Evolutionary conservation across 2,797 vertebrate genomes (phyloP), one percentile per base, ranked within the genome.

Genomic region (Hybognathus amarus): DNA sequence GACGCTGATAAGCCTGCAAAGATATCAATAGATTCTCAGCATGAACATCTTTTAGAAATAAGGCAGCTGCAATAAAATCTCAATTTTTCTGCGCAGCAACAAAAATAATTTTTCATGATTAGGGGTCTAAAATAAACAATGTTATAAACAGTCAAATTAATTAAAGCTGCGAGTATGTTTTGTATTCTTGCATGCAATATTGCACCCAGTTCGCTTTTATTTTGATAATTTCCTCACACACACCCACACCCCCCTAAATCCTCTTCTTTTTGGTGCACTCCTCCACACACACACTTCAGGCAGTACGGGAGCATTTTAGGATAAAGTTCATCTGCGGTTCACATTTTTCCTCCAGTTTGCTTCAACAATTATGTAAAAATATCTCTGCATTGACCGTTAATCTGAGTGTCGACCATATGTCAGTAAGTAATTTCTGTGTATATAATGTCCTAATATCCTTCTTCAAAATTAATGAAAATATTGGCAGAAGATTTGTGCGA

Each of bases 291-390:
- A 61, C 77, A 90, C 88, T 88, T 85, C 86, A 88, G 83, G 83
- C 82, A 86, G 87, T 89, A 87, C 84, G 82, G 86, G 80, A 83
- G 73, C 68, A 81, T 85, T 87, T 87, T 88, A 84, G 87, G 88
- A 93, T 87, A 90, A 89, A 75, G 88, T 87, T 85, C 78, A 82
- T 86, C 81, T 54, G 52, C 8, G 83, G 79, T 86, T 87, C 87
- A 83, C 84, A 70, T 86, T 85, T 89, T 84, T 89, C 77, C 77
- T 52, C 79, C 56, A 67, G 84, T 81, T 87, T 52, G 38, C 81
- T 89, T 89, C 77, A 84, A 88, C 85, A 88, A 79, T 36, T 27
- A 86, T 83, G 83, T 90, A 89, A 88, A 87, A 88, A 87, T 89
- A 87, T 50, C 81, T 89, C n/a, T 84, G 64, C 67, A 80, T 73